A percentile compares a stretch with the other conserved stretches of the same genome.
phyloP scores from a whole-genome alignment of 2,113 vertebrate genomes.

The Lophotis ruficrista region DNA sequence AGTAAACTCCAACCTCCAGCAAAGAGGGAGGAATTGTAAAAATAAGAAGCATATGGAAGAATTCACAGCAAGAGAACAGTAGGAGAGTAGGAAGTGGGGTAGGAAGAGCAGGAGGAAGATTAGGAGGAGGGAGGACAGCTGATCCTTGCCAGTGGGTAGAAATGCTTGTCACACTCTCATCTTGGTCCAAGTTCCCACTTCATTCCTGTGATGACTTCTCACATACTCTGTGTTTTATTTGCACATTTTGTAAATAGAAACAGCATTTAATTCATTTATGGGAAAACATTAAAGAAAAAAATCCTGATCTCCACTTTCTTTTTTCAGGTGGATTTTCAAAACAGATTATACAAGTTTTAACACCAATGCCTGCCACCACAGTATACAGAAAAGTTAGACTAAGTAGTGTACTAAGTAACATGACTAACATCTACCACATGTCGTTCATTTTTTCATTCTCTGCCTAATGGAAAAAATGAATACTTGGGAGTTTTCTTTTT shows the following conservation, averaged over 20 bases:
- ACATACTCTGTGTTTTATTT: background rate
- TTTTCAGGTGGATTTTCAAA: background rate
- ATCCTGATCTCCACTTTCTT: background rate
- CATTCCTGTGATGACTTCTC: background rate
- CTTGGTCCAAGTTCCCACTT: background rate
- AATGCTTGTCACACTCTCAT: background rate
- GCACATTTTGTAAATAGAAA: background rate
- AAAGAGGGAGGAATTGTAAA: background rate
- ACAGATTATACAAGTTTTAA: background rate
- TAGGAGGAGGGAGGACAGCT: background rate
- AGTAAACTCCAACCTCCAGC: background rate
- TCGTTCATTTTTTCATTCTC: background rate
- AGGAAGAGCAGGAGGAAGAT: background rate
- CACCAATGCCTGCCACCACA: background rate
- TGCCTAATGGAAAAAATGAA: background rate
- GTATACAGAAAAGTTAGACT: background rate
- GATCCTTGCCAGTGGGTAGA: background rate
- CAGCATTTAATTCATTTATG: rapidly evolving
- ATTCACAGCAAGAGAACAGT: background rate
- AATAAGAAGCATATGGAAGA: background rate
- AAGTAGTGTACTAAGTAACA: background rate
- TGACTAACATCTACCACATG: background rate
- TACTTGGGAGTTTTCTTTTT: background rate
- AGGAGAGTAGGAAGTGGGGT: background rate
- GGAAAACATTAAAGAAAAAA: background rate